phyloP scores from a whole-genome alignment of 1,140 invertebrate genomes.

The Mactra quadrangularis region DNA sequence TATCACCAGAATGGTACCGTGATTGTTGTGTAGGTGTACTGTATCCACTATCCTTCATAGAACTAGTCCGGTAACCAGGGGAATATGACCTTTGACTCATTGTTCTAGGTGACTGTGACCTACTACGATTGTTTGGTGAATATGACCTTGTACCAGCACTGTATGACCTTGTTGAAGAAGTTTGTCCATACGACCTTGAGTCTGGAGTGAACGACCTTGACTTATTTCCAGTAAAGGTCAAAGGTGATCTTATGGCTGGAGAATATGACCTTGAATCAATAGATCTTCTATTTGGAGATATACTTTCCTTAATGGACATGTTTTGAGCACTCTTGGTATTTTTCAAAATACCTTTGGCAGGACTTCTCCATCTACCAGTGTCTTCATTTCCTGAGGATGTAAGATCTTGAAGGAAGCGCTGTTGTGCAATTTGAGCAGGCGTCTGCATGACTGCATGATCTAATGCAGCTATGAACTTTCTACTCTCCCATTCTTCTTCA shows the following conservation, averaged over 20 bases:
- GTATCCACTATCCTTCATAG: slow-evolving; percentile 52
- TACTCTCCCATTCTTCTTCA: slow-evolving; percentile 56
- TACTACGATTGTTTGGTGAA: slow-evolving; percentile 48
- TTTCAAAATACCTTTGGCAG: slow-evolving; percentile 70
- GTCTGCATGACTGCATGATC: slow-evolving; percentile 64
- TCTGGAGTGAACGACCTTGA: slow-evolving; percentile 47
- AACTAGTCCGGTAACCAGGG: slow-evolving; percentile 30
- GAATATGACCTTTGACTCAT: slow-evolving; percentile 47
- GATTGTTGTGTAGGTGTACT: slow-evolving; percentile 39
- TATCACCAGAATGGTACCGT: slow-evolving; percentile 12
- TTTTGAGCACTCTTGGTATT: slow-evolving; percentile 70
- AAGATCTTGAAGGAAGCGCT: slow-evolving; percentile 52
- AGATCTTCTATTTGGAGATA: slow-evolving; percentile 39
- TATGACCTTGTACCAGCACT: slow-evolving; percentile 25
- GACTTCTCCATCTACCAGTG: slow-evolving; percentile 24
- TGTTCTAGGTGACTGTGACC: slow-evolving; percentile 42
- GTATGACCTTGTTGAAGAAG: slow-evolving; percentile 12
- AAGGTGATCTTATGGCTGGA: slow-evolving; percentile 51
- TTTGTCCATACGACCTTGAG: slow-evolving; percentile 32
- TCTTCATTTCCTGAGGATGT: slow-evolving; percentile 45
- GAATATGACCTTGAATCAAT: slow-evolving; percentile 61
- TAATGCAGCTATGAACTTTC: slow-evolving; percentile 66
- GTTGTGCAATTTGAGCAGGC: slow-evolving; percentile 45
- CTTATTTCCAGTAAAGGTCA: slow-evolving; percentile 26
- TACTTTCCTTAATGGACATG: slow-evolving; percentile 65